Base-by-base conservation (phyloP, 2,888 invertebrate genomes). In the Bedellia somnulentella region DNA sequence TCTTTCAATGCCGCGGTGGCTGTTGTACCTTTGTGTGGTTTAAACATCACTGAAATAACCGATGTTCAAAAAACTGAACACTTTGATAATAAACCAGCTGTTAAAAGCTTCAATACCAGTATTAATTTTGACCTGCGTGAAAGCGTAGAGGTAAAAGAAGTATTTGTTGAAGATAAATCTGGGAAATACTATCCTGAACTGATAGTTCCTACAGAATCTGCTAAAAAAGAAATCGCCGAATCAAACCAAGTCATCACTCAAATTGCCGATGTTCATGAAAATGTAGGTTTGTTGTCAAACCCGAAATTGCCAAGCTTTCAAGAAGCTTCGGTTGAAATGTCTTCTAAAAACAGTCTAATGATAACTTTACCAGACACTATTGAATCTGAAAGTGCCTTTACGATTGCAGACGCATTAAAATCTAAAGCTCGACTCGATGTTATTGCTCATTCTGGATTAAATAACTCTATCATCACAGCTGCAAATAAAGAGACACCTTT, bases 151-250 rank as follows among this genome's bases (percentile, higher is more conserved):
- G 68, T 89, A 4, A 83, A 82, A 32, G 86, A 89, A 71, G 80
- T 84, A 15, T 73, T 82, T 42, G 63, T 84, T 2, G 84, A 85
- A 62, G 82, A 83, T 34, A 86, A 85, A 51, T 85, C 87, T 5
- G 85, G 84, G 9, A 88, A 88, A 62, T 87, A 87, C 49, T 82
- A 87, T 49, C 88, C 89, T 3, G 87, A 89, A 58, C 57, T 86
- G 29, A 85, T 89, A 47, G 88, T 89, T 2, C 85, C 89, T 1
- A 89, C 89, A 2, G 89, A 89, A 79, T 77, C 81, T 6, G 89
- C 89, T 3, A 80, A 78, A 14, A 75, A 81, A 52, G 77, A 80
- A 33, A 57, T 89, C 1, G 67, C 84, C 16, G 71, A 85, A 8
- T 85, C 85, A 38, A 83, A 81, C 48, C 82, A 85, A 52, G 54